These are phyloP conservation scores for Leptarthrus brevirostris DNA, from an alignment of 2,888 invertebrate species.

Conservation along the genomic window DNA sequence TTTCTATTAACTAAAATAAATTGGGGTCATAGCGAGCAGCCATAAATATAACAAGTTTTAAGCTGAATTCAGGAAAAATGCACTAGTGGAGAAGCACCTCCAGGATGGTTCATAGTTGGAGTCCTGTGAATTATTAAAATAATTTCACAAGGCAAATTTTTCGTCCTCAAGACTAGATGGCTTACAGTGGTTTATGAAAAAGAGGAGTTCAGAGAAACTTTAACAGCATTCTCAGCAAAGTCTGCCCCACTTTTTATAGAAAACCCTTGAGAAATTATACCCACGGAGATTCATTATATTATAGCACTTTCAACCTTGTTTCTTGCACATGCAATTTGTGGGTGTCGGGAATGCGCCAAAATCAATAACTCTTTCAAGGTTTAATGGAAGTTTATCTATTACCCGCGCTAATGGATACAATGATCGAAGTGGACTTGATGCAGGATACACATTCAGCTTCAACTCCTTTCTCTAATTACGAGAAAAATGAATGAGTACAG, in stretches of 20 bases:
- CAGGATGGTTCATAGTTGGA: conserved; percentile 17
- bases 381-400: too few species aligned
- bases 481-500: too few species aligned
- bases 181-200: not conserved
- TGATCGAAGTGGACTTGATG: too few species aligned
- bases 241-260: not conserved
- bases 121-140: conserved; percentile 29
- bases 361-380: too few species aligned
- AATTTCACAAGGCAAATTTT: conserved; percentile 27
- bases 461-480: too few species aligned
- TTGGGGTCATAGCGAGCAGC: conserved; percentile 28
- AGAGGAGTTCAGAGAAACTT: not conserved
- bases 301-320: too few species aligned
- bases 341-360: too few species aligned
- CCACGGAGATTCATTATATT: not conserved
- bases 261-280: not conserved
- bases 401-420: too few species aligned
- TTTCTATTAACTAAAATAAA: conserved; percentile 19
- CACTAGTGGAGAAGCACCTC: conserved; percentile 27
- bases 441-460: too few species aligned
- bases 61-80: conserved; percentile 28
- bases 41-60: conserved; percentile 32
- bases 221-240: conserved; percentile 30
- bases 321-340: too few species aligned
- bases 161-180: not conserved